Conservation (phyloP, 2,888 invertebrate species). For the Apamea anceps region DNA sequence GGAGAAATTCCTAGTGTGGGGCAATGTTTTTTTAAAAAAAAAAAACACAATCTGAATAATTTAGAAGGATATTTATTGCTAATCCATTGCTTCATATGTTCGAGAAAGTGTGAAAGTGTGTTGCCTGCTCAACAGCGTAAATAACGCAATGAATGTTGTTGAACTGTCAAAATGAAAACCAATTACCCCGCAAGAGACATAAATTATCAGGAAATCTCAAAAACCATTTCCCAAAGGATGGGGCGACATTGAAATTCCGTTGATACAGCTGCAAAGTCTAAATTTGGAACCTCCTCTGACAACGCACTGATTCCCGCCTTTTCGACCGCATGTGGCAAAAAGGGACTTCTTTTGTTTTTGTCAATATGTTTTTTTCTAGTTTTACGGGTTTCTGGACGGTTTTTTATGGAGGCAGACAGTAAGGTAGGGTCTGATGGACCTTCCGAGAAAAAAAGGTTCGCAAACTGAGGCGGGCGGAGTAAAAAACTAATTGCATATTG, state of each 20-base stretch:
- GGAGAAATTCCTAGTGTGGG: too few relatives aligned
- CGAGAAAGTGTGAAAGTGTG: background rate
- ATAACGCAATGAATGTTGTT: background rate
- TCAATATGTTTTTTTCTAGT: background rate
- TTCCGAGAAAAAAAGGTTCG: slow-evolving; percentile 9
- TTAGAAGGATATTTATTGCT: too few relatives aligned
- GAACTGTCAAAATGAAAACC: background rate
- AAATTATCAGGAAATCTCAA: background rate
- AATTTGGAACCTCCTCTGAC: background rate
- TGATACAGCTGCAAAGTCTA: slow-evolving; percentile 21
- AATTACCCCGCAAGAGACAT: background rate
- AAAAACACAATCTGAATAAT: too few relatives aligned
- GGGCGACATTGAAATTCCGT: background rate
- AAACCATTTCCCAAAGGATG: background rate
- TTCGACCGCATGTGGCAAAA: background rate
- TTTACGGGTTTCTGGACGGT: background rate
- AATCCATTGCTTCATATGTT: too few relatives aligned
- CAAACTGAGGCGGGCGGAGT: background rate
- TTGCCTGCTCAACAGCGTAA: background rate
- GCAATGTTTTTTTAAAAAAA: too few relatives aligned
- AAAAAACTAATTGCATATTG: slow-evolving; percentile 12
- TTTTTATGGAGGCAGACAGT: background rate
- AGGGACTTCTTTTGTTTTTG: slow-evolving; percentile 18
- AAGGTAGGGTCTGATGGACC: background rate
- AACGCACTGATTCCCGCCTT: slow-evolving; percentile 3